Conservation (phyloP, 1,140 invertebrate species). For the Piezodorus guildinii region DNA sequence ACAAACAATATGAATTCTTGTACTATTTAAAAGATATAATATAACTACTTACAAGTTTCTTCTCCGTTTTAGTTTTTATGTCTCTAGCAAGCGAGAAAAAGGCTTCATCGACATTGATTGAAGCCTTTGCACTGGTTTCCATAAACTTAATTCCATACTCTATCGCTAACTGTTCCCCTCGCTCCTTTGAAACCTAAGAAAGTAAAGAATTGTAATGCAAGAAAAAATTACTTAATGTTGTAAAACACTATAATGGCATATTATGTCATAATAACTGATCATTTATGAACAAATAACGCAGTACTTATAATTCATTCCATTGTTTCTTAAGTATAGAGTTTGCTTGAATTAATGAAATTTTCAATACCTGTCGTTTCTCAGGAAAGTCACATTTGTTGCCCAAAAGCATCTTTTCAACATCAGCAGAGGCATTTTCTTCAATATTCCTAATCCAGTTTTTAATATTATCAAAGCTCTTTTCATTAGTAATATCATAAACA, state of each 20-base stretch:
- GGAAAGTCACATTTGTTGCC: slow-evolving; percentile 91
- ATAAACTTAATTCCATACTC: slow-evolving; percentile 91
- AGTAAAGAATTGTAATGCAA: neutral
- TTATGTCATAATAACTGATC: neutral
- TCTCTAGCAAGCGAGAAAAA: slow-evolving; percentile 87
- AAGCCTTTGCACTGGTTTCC: slow-evolving; percentile 85
- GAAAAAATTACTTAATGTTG: neutral
- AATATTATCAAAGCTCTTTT: slow-evolving; percentile 97
- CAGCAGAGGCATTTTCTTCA: slow-evolving; percentile 87
- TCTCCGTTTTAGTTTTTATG: slow-evolving; percentile 91
- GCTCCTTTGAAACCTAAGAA: slow-evolving; percentile 48
- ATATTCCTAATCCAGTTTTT: slow-evolving; percentile 98
- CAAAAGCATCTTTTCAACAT: slow-evolving; percentile 90
- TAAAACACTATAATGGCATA: neutral
- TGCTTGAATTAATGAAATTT: too few species aligned
- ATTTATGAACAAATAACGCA: too few species aligned
- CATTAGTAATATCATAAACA: slow-evolving; percentile 96
- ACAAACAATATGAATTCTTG: too few species aligned
- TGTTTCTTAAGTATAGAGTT: too few species aligned
- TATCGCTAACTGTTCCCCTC: slow-evolving; percentile 63
- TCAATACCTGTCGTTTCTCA: slow-evolving; percentile 69
- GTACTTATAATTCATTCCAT: too few species aligned
- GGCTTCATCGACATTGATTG: slow-evolving; percentile 81
- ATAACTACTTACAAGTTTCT: slow-evolving; percentile 69
- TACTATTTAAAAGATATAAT: neutral